phyloP scores from a whole-genome alignment of 1,140 invertebrate genomes.

The Cydia splendana region DNA sequence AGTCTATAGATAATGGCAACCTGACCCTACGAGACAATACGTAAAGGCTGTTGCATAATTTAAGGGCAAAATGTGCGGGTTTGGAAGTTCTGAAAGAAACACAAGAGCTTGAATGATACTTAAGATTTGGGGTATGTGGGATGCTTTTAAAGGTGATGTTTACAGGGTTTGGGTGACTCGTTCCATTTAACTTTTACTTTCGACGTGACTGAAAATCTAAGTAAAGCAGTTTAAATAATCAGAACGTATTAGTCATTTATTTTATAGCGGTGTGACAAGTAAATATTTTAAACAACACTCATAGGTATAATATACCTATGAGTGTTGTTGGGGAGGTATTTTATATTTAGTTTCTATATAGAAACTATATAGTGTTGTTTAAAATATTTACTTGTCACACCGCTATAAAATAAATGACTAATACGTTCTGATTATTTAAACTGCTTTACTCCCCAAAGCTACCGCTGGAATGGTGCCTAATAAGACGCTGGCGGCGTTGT shows the following conservation, averaged over 20 bases:
- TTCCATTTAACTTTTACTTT: not conserved
- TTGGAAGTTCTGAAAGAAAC: constrained; percentile 16
- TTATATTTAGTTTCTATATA: too few species aligned
- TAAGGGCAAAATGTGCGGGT: not conserved
- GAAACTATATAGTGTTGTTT: too few species aligned
- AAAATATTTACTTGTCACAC: too few species aligned
- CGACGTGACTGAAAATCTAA: not conserved
- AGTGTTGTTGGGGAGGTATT: too few species aligned
- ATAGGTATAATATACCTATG: too few species aligned
- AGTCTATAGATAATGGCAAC: not conserved
- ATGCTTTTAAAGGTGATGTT: not conserved
- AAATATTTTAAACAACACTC: too few species aligned
- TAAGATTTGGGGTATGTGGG: not conserved
- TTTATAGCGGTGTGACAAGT: too few species aligned
- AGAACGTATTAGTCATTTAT: not conserved
- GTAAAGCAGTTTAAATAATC: not conserved
- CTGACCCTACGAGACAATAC: constrained; percentile 29
- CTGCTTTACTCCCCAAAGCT: not conserved
- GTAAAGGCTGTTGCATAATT: constrained; percentile 28
- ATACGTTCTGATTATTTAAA: not conserved
- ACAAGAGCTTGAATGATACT: constrained; percentile 12
- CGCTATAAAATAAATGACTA: not conserved
- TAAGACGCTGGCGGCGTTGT: too few species aligned
- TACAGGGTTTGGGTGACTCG: too few species aligned
- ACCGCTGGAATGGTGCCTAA: too few species aligned